These are phyloP conservation scores for Matsumurasca onukii DNA, from an alignment of 1,140 invertebrate species.

Conservation along the genomic window DNA sequence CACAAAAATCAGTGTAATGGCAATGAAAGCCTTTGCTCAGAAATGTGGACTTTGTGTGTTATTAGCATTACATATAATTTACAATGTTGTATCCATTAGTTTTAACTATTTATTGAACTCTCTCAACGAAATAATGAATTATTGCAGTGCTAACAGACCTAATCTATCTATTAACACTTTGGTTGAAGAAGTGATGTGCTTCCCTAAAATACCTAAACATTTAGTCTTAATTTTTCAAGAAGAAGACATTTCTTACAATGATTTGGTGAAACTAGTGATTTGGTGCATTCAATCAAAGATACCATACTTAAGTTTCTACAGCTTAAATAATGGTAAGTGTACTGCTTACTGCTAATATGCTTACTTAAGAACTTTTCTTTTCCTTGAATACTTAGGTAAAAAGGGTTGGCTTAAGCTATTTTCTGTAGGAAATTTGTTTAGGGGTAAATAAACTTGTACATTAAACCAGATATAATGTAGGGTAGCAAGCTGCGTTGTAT, in stretches of 20 bases:
- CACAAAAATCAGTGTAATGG: too few species aligned
- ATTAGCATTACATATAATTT: not conserved
- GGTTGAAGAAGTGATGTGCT: slow-evolving; percentile 15
- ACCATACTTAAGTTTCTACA: slow-evolving; percentile 67
- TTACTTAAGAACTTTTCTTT: too few species aligned
- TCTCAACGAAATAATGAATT: not conserved
- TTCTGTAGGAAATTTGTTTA: too few species aligned
- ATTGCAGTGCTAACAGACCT: not conserved
- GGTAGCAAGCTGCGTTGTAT: too few species aligned
- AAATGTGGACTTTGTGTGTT: not conserved
- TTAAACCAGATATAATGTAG: too few species aligned
- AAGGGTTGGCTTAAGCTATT: too few species aligned
- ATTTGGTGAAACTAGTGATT: slow-evolving; percentile 59
- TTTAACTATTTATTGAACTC: not conserved
- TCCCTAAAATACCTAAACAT: slow-evolving; percentile 43
- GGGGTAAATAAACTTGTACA: too few species aligned
- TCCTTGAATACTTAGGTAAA: too few species aligned
- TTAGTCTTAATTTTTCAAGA: slow-evolving; percentile 54
- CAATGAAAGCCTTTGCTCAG: not conserved
- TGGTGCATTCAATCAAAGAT: slow-evolving; percentile 65
- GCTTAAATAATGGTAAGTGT: slow-evolving; percentile 60
- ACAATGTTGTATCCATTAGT: not conserved
- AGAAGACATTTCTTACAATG: slow-evolving; percentile 50
- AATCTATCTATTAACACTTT: not conserved
- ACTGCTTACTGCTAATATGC: slow-evolving; percentile 34